A percentile compares a stretch with the other conserved stretches of the same genome.
Evolutionary conservation across 2,797 vertebrate genomes (phyloP).

Genomic region (Mionectes olivaceus): DNA sequence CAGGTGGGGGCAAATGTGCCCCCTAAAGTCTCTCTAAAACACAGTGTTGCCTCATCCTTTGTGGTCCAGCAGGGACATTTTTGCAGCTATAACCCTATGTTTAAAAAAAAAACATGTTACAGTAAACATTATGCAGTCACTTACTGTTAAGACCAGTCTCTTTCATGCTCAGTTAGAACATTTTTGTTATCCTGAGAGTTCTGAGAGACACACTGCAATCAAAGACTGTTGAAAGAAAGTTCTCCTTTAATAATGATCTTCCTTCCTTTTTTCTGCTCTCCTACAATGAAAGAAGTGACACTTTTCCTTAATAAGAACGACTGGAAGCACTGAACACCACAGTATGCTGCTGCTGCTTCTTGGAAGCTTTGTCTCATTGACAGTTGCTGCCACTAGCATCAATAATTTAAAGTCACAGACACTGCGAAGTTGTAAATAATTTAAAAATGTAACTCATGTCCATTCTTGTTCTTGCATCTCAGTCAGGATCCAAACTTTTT

Average conservation of each 20-base stretch:
- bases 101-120: neutral
- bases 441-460: conserved; percentile 53
- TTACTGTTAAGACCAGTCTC: neutral
- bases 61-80: neutral
- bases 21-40: neutral
- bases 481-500: conserved; percentile 36
- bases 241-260: conserved; percentile 7
- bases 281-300: neutral
- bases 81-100: neutral
- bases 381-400: conserved; percentile 45
- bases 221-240: conserved; percentile 8
- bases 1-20: neutral
- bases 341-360: conserved; percentile 1
- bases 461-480: conserved; percentile 6
- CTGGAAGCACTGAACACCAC: neutral
- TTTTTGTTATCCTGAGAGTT: neutral
- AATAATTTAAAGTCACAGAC: conserved; percentile 66
- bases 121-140: neutral
- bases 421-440: conserved; percentile 63
- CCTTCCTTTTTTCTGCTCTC: neutral
- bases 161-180: neutral
- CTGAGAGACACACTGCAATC: neutral
- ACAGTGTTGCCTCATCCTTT: neutral
- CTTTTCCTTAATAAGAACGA: conserved; percentile 12
- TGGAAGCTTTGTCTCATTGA: conserved; percentile 51